These are phyloP conservation scores for Chiridota heheva DNA, from an alignment of 35 echinoderm and acorn worm species.

Conservation along the genomic window DNA sequence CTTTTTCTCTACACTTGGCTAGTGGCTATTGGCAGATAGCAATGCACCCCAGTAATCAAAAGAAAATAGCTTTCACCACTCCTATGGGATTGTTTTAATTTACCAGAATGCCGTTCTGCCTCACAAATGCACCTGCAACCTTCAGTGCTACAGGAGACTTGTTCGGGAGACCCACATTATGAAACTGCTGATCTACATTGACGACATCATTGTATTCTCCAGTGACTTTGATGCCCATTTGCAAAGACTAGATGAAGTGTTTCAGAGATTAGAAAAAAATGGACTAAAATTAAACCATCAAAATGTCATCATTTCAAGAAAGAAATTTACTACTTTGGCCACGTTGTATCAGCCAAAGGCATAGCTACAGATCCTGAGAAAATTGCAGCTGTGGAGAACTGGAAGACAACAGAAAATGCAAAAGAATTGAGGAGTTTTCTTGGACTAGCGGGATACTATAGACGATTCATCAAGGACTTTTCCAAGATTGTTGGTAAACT, in stretches of 20 bases:
- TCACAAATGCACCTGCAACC: constrained; percentile 61
- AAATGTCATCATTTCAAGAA: constrained; percentile 57
- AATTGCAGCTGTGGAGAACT: constrained; percentile 18
- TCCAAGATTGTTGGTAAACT: constrained; percentile 51
- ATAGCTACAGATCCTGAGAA: constrained; percentile 54
- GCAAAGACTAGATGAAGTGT: not conserved
- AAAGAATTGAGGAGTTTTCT: constrained; percentile 61
- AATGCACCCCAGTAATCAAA: constrained; percentile 42
- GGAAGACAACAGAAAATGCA: constrained; percentile 37
- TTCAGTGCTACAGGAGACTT: constrained; percentile 50
- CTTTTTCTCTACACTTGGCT: constrained; percentile 22
- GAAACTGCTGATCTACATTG: constrained; percentile 29
- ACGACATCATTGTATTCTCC: constrained; percentile 44
- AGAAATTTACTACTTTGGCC: constrained; percentile 46
- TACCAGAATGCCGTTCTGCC: constrained; percentile 66
- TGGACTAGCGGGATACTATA: constrained; percentile 64
- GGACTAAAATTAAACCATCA: constrained; percentile 42
- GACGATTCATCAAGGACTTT: constrained; percentile 56
- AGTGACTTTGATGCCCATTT: constrained; percentile 27
- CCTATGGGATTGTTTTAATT: constrained; percentile 68
- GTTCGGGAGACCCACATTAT: constrained; percentile 4
- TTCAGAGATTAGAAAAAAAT: constrained; percentile 22
- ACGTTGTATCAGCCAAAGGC: constrained; percentile 42
- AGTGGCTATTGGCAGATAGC: constrained; percentile 59
- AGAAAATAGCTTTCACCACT: constrained; percentile 68